phyloP scores from a whole-genome alignment of 2,113 vertebrate species.

The Malurus melanocephalus region DNA sequence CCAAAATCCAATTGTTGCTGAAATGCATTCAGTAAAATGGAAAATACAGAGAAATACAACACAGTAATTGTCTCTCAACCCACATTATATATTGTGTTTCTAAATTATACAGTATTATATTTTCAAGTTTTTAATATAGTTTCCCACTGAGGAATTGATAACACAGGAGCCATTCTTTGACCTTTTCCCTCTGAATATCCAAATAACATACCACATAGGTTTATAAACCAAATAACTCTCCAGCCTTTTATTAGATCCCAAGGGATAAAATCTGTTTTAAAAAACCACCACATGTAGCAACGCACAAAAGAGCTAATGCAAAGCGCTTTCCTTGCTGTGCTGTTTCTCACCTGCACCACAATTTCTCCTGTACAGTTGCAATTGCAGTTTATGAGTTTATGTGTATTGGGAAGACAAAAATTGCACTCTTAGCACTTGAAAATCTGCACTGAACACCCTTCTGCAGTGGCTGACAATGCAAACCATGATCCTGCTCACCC shows the following conservation, averaged over 20 bases:
- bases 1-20: slow-evolving; percentile 69
- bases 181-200: slow-evolving; percentile 69
- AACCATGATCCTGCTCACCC: background rate
- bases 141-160: slow-evolving; percentile 71
- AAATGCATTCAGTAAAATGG: slow-evolving; percentile 70
- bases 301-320: slow-evolving; percentile 51
- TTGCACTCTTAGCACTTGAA: background rate
- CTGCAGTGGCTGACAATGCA: background rate
- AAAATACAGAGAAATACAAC: slow-evolving; percentile 74
- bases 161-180: slow-evolving; percentile 65
- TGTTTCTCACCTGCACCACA: slow-evolving; percentile 54
- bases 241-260: slow-evolving; percentile 69
- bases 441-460: background rate
- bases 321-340: slow-evolving; percentile 28
- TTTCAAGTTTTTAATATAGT: slow-evolving; percentile 73
- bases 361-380: slow-evolving; percentile 42
- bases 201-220: slow-evolving; percentile 65
- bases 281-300: slow-evolving; percentile 58
- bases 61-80: slow-evolving; percentile 72
- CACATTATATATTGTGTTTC: slow-evolving; percentile 64
- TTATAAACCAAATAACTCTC: slow-evolving; percentile 64
- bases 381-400: slow-evolving; percentile 6
- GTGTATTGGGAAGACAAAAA: background rate
- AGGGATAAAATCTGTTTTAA: slow-evolving; percentile 65
- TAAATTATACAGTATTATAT: slow-evolving; percentile 70